Evolutionary conservation across 1,140 invertebrate species (phyloP), one percentile per base, ranked within the genome.

Genomic region (Lepidurus couesii): DNA sequence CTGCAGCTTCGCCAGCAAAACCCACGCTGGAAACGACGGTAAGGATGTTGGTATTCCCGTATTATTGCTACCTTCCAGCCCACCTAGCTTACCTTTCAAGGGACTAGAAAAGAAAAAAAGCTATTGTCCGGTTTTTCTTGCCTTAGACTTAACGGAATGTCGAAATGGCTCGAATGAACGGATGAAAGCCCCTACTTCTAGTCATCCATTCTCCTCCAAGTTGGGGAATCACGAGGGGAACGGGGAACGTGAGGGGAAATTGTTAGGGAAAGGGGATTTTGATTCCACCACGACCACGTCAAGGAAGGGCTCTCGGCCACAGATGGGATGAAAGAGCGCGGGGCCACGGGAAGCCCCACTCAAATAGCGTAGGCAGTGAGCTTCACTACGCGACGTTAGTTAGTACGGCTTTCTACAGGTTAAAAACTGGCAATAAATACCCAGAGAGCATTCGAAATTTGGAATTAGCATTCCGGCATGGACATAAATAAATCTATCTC

Each of bases 181-280:
- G 53, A 65, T 16, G 21, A 47, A 16, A 65, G 53, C 16, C 53
- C 53, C 53, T 65, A 13, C 7, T 65, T 21, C 8, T 65, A n/a
- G 53, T 2, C 34, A 34, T 34, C 34, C 34, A 34, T n/a, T 65
- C 53, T 65, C 53, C 8, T 65, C 21, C 13, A 65, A 65, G 4
- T 65, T 65, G 16, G 16, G 21, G 53, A 13, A 65, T 21, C 53
- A 65, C 53, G 53, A 9, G 53, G 53, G 53, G 53, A 65, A 65
- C 53, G 53, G 53, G 53, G 53, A 65, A 65, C 53, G 53, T 65
- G 53, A 65, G 53, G 53, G 53, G 53, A 65, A 65, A 65, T 65
- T 65, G 16, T 65, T 13, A 65, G 53, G 53, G 53, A 65, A 65
- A 65, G 53, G 53, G 53, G 53, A 65, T 65, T 65, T 65, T 65